phyloP scores from a whole-genome alignment of 30 jellyfish, hydroid and myxozoan species.

The Nemopilema nomurai region DNA sequence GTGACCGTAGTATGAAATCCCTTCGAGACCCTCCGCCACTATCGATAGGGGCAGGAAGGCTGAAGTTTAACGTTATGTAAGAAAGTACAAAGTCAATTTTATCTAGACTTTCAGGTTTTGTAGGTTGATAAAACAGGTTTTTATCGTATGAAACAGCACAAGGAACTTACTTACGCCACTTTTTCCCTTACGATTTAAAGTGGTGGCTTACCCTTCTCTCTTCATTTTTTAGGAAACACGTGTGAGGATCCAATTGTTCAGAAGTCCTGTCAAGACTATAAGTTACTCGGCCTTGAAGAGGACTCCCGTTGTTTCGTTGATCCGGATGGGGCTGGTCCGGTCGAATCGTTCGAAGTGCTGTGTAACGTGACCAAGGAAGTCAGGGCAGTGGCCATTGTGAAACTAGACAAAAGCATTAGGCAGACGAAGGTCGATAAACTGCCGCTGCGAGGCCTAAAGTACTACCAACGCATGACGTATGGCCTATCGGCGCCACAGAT shows the following conservation, averaged over 20 bases:
- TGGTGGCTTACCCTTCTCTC: too few relatives aligned
- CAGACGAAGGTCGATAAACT: constrained; percentile 45
- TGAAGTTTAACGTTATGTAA: too few relatives aligned
- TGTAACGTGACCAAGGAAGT: constrained; percentile 79
- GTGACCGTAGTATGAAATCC: too few relatives aligned
- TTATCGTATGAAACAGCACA: too few relatives aligned
- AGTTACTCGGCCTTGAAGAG: constrained; percentile 70
- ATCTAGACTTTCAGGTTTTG: too few relatives aligned
- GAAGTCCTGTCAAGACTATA: constrained; percentile 85
- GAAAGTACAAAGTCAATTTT: too few relatives aligned
- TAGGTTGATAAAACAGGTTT: too few relatives aligned
- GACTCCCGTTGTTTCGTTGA: constrained; percentile 91
- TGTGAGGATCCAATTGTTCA: constrained; percentile 85
- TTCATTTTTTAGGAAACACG: constrained; percentile 53
- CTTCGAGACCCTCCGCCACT: too few relatives aligned
- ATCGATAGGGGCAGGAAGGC: too few relatives aligned
- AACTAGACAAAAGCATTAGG: constrained; percentile 32
- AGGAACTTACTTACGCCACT: too few relatives aligned
- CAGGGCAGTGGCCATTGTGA: constrained; percentile 65
- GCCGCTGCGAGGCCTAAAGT: constrained; percentile 32
- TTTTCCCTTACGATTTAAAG: too few relatives aligned
- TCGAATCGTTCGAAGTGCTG: constrained; percentile 75
- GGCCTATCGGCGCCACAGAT: constrained; percentile 48
- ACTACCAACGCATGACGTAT: constrained; percentile 70
- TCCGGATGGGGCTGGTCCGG: constrained; percentile 91